phyloP scores from a whole-genome alignment of 2,888 invertebrate genomes.

The Mimas tiliae region DNA sequence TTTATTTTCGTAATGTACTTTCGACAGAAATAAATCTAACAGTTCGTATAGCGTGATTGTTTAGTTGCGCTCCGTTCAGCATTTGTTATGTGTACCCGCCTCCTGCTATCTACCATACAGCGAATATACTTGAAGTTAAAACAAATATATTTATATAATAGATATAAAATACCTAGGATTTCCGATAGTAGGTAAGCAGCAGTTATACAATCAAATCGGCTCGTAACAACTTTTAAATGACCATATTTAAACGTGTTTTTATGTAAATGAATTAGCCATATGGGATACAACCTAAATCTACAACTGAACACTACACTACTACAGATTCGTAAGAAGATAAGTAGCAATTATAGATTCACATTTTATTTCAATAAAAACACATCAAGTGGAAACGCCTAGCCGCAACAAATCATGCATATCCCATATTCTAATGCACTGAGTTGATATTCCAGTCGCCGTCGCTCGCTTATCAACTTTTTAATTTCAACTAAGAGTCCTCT shows the following conservation, averaged over 20 bases:
- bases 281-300: neutral
- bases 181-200: neutral
- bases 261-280: neutral
- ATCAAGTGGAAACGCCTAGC: neutral
- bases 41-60: conserved; percentile 62
- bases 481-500: conserved; percentile 17
- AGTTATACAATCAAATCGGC: neutral
- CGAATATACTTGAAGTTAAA: conserved; percentile 10
- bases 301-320: neutral
- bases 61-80: conserved; percentile 38
- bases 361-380: neutral
- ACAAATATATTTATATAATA: neutral
- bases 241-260: neutral
- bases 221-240: neutral
- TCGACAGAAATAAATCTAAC: conserved; percentile 63
- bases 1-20: conserved; percentile 63
- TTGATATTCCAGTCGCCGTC: conserved; percentile 7
- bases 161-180: neutral
- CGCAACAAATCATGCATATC: conserved; percentile 21
- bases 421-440: conserved; percentile 10
- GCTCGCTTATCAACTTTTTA: conserved; percentile 26
- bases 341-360: neutral
- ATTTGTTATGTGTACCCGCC: conserved; percentile 23
- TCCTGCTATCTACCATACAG: neutral
- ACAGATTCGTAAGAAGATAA: neutral